Evolutionary conservation across 2,888 invertebrate genomes (phyloP), one percentile per base, ranked within the genome.

Genomic region (Pecten maximus): DNA sequence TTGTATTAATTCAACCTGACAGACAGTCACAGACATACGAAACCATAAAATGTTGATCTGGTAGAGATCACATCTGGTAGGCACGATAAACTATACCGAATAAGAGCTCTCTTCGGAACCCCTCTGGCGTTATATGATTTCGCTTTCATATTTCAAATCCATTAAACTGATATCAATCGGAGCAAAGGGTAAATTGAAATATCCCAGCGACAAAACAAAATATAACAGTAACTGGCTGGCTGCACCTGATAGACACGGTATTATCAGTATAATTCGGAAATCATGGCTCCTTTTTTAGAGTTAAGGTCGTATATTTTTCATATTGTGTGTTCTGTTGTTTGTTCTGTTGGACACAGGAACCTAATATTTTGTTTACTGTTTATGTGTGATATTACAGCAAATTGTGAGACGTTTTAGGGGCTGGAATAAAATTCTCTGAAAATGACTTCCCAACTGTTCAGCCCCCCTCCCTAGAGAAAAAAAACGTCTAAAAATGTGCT

Each of bases 21-120:
- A 74, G 74, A 28, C 35, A 28, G 74, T 28, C 35, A 35, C 60
- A 23, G 74, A 74, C 74, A 74, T 6, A 74, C 28, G 74, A 74
- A 74, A 74, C 74, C 74, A 74, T 74, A 74, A 74, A 74, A 8
- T 15, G 0, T 74, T 23, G 54, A 23, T 54, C n/a, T 54, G 54
- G n/a, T 19, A 23, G 74, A 28, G 23, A 74, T 74, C 74, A 35
- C 74, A 74, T 28, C 74, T 74, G 74, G 74, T 74, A 19, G 23
- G 35, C 28, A 35, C 28, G 74, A 35, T 44, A 35, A 12, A 12
- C 12, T 4, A 35, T 74, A 3, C 74, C 74, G 35, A 74, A 74
- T 28, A 35, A 74, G 74, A 74, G 74, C 74, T 74, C 74, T 23
- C 74, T 74, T 74, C 74, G 35, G 74, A 74, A 74, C 35, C 28